Conservation (phyloP, 2,888 invertebrate genomes). For the Torymus auratus region DNA sequence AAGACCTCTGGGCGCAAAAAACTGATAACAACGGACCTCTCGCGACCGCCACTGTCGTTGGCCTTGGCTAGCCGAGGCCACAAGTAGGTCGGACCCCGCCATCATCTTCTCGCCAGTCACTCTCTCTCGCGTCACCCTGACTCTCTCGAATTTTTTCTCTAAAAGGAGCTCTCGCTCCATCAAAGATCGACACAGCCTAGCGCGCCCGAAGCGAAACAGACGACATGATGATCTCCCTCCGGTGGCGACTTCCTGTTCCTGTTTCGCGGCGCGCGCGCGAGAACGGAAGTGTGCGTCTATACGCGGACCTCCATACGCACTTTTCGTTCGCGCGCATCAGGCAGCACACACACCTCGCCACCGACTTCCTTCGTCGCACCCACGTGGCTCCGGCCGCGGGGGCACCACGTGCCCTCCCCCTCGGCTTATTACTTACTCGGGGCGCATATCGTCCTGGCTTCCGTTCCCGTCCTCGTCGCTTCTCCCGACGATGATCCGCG, state of each 20-base stretch:
- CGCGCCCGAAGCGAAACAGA: too few relatives aligned
- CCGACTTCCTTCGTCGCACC: neutral
- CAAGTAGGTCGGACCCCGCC: too few relatives aligned
- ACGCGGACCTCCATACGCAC: conserved; percentile 14
- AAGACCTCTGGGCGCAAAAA: too few relatives aligned
- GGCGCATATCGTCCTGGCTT: neutral
- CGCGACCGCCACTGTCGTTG: too few relatives aligned
- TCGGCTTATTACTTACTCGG: neutral
- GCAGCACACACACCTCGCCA: neutral
- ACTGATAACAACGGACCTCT: too few relatives aligned
- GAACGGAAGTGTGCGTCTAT: conserved; percentile 50
- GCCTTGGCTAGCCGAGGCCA: too few relatives aligned
- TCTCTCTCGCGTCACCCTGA: too few relatives aligned
- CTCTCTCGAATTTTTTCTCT: too few relatives aligned
- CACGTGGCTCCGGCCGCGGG: conserved; percentile 4
- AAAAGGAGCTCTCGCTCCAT: too few relatives aligned
- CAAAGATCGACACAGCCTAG: too few relatives aligned
- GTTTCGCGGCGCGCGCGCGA: conserved; percentile 62
- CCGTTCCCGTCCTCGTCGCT: neutral
- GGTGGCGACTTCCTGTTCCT: conserved; percentile 76
- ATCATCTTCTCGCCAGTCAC: too few relatives aligned
- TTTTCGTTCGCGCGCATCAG: conserved; percentile 23
- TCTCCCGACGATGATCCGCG: neutral
- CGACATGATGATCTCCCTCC: too few relatives aligned
- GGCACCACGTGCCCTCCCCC: neutral